Conservation (phyloP, 2,113 vertebrate species). For the Grantiella picta region DNA sequence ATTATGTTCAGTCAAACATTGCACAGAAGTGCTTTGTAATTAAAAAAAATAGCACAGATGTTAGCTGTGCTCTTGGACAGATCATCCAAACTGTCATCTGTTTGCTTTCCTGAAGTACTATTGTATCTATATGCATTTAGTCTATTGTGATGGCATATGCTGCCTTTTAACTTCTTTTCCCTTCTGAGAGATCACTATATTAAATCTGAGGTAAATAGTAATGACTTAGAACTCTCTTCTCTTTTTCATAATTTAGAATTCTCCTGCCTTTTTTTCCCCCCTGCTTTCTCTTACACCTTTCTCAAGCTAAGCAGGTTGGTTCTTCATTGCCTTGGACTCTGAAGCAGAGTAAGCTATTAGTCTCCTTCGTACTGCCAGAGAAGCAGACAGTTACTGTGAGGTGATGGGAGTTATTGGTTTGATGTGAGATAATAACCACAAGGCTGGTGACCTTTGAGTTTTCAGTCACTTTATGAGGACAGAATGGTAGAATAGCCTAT, state of each 20-base stretch:
- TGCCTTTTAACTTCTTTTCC: not conserved
- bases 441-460: not conserved
- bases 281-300: not conserved
- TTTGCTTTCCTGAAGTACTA: not conserved
- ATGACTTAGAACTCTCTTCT: not conserved
- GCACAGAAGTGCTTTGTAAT: not conserved
- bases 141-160: not conserved
- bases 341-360: not conserved
- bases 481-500: not conserved
- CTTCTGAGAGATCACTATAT: not conserved
- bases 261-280: fast-evolving
- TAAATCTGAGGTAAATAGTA: not conserved
- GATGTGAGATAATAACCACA: fast-evolving
- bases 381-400: not conserved
- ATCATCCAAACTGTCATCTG: not conserved
- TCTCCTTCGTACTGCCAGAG: not conserved
- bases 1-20: not conserved
- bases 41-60: not conserved
- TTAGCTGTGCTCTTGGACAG: not conserved
- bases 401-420: not conserved
- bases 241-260: not conserved
- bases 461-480: not conserved
- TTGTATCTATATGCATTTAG: not conserved
- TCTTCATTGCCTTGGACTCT: not conserved
- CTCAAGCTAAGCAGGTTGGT: not conserved